These are phyloP conservation scores for Lutjanus erythropterus DNA, from an alignment of 2,113 vertebrate species.

Conservation along the genomic window DNA sequence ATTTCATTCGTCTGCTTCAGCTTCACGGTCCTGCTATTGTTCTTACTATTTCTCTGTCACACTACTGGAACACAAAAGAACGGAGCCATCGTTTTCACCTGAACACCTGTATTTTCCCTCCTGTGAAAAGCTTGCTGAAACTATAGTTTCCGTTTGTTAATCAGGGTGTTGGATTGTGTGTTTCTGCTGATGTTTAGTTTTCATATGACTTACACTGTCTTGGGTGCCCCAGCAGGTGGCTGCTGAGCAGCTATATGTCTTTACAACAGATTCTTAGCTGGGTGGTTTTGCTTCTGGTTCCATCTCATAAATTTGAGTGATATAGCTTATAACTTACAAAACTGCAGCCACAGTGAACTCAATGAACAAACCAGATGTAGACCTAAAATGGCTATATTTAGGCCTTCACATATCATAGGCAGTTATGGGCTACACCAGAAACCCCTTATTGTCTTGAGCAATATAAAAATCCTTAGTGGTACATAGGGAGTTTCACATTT, in stretches of 20 bases:
- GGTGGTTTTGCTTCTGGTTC: background rate
- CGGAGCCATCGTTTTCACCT: background rate
- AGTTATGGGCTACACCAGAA: background rate
- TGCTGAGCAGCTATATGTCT: background rate
- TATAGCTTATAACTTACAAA: background rate
- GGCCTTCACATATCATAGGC: background rate
- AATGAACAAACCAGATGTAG: constrained; percentile 1
- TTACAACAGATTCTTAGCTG: background rate
- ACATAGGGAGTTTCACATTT: background rate
- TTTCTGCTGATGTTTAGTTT: background rate
- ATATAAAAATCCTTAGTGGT: background rate
- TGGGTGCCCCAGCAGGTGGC: background rate
- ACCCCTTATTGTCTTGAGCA: background rate
- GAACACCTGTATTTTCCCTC: background rate
- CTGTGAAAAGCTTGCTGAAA: background rate
- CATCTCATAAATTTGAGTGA: background rate
- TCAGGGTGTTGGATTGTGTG: background rate
- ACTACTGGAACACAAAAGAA: background rate
- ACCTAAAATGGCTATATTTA: background rate
- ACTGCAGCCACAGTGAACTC: background rate
- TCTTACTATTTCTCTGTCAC: background rate
- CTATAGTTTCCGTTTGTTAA: background rate
- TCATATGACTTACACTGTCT: background rate
- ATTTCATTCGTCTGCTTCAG: background rate
- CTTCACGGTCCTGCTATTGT: background rate